phyloP scores from a whole-genome alignment of 2,888 invertebrate genomes.

The Tethea ocularis region DNA sequence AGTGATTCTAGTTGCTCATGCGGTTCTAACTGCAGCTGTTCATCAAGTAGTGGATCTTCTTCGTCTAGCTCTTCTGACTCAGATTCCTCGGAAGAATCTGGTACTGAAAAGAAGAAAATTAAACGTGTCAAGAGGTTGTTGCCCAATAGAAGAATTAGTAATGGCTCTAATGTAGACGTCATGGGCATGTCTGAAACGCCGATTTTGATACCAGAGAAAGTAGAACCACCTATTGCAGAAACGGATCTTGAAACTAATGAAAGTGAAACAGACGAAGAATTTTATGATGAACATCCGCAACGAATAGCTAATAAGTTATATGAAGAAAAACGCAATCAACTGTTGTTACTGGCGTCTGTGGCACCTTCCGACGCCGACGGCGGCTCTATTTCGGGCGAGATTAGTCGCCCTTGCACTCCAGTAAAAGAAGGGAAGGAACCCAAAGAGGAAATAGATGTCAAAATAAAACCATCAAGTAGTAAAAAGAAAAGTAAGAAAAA shows the following conservation, averaged over 20 bases:
- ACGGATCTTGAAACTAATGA: conserved; percentile 94
- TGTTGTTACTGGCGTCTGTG: conserved; percentile 85
- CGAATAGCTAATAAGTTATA: conserved; percentile 88
- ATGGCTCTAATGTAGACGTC: conserved; percentile 82
- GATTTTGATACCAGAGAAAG: conserved; percentile 72
- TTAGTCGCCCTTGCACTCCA: conserved; percentile 87
- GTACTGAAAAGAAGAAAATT: conserved; percentile 71
- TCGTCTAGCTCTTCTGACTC: conserved; percentile 85
- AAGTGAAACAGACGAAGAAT: conserved; percentile 94
- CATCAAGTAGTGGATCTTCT: conserved; percentile 87
- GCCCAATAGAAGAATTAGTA: conserved; percentile 66
- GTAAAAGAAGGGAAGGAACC: conserved; percentile 54
- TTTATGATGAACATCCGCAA: conserved; percentile 93
- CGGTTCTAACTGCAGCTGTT: conserved; percentile 93
- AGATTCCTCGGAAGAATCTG: conserved; percentile 73
- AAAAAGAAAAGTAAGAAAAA: conserved; percentile 89
- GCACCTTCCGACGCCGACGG: conserved; percentile 85
- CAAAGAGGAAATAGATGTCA: conserved; percentile 68
- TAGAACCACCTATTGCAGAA: conserved; percentile 88
- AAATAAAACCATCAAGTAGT: conserved; percentile 77
- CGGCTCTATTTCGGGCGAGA: conserved; percentile 83
- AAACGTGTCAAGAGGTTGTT: conserved; percentile 67
- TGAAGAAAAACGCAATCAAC: conserved; percentile 89
- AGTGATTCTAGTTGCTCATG: conserved; percentile 91
- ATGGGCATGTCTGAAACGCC: conserved; percentile 79